phyloP scores from a whole-genome alignment of 2,113 vertebrate species.

The Motacilla tschutschensis region DNA sequence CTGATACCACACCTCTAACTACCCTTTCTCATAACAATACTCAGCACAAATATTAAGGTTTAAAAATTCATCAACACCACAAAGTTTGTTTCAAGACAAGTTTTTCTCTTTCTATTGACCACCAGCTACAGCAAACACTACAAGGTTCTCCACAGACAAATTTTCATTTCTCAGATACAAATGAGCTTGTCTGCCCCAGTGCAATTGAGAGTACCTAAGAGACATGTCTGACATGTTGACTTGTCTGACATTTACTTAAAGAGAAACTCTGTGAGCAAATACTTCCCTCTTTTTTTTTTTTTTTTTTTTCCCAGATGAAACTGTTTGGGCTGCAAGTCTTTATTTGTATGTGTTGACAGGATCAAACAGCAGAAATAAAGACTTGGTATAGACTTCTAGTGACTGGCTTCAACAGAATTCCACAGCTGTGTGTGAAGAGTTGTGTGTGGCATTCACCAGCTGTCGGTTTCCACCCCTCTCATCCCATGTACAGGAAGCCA shows the following conservation, averaged over 20 bases:
- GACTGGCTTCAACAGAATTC: not conserved
- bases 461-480: not conserved
- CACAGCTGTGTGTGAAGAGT: not conserved
- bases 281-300: not conserved
- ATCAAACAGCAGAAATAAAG: not conserved
- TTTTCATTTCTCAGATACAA: not conserved
- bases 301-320: not conserved
- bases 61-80: not conserved
- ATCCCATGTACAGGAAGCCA: not conserved
- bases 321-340: not conserved
- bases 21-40: not conserved
- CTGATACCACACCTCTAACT: not conserved
- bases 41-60: not conserved
- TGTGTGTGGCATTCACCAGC: not conserved
- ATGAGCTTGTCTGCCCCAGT: not conserved
- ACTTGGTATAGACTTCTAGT: not conserved
- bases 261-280: not conserved
- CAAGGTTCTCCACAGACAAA: not conserved
- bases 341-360: not conserved
- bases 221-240: not conserved
- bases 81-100: not conserved
- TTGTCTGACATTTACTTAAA: slow-evolving; percentile 29
- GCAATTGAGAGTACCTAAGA: not conserved
- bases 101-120: not conserved
- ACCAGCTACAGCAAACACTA: not conserved